phyloP scores from a whole-genome alignment of 2,797 vertebrate genomes.

The Sebastes nivosus region DNA sequence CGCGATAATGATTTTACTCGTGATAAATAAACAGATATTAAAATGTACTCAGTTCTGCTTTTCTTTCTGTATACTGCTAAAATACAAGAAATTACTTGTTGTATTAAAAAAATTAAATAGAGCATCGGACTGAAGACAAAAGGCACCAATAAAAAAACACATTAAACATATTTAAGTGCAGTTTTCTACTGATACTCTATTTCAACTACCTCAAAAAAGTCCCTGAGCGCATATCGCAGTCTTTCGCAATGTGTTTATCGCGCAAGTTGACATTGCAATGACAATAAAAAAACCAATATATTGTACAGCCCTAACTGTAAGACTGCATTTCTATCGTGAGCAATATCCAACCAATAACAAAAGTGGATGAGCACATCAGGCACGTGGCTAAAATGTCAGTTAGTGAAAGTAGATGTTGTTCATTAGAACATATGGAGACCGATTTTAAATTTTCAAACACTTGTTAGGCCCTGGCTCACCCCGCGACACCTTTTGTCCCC shows the following conservation, averaged over 20 bases:
- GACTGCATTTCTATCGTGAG: background rate
- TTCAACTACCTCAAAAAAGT: background rate
- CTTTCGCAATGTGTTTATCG: too few species aligned
- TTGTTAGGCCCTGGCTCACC: conserved; percentile 24
- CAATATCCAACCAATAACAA: background rate
- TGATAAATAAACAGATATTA: background rate
- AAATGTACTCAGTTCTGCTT: background rate
- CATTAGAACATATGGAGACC: background rate
- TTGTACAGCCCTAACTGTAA: too few species aligned
- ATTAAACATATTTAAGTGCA: background rate
- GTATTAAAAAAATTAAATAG: background rate
- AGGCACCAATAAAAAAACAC: background rate
- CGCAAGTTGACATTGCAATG: too few species aligned
- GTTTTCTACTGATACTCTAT: background rate
- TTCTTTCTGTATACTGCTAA: background rate
- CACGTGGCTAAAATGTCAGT: background rate
- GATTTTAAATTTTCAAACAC: conserved; percentile 31
- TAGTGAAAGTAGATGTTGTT: background rate
- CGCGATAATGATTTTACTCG: background rate
- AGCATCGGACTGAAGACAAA: background rate
- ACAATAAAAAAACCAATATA: too few species aligned
- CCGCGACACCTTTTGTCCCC: conserved; percentile 24
- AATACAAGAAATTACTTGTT: background rate
- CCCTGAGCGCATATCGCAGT: too few species aligned
- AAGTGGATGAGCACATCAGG: background rate